Evolutionary conservation across 1,140 invertebrate species (phyloP).

Genomic region (Monomorium pharaonis): DNA sequence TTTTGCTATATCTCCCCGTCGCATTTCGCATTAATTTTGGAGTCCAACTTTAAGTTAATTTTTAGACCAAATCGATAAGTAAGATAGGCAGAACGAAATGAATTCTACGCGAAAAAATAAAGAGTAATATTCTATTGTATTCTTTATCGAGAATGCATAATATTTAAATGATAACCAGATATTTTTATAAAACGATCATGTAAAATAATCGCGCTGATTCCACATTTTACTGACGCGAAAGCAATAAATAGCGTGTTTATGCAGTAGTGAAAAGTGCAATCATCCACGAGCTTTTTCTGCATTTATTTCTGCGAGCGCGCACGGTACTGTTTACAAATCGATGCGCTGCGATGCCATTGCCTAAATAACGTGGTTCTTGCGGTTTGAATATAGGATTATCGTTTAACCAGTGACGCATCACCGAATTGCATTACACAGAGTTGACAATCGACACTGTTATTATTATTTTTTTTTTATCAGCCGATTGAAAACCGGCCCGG

Average conservation of each 20-base stretch:
- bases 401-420: not conserved
- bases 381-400: not conserved
- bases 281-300: not conserved
- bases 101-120: not conserved
- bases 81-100: not conserved
- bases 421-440: not conserved
- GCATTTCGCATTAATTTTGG: not conserved
- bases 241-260: not conserved
- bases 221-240: not conserved
- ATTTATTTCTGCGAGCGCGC: not conserved
- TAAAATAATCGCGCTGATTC: not conserved
- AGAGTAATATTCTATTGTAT: not conserved
- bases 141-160: not conserved
- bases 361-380: slow-evolving; percentile 19
- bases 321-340: not conserved
- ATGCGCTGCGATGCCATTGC: not conserved
- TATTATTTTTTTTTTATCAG: not conserved
- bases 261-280: not conserved
- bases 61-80: slow-evolving; percentile 1
- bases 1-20: not conserved
- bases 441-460: not conserved
- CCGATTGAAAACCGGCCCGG: not conserved
- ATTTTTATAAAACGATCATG: not conserved
- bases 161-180: not conserved
- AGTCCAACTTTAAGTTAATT: slow-evolving; percentile 6